phyloP scores from a whole-genome alignment of 1,140 invertebrate species.

The Steinernema feltiae region DNA sequence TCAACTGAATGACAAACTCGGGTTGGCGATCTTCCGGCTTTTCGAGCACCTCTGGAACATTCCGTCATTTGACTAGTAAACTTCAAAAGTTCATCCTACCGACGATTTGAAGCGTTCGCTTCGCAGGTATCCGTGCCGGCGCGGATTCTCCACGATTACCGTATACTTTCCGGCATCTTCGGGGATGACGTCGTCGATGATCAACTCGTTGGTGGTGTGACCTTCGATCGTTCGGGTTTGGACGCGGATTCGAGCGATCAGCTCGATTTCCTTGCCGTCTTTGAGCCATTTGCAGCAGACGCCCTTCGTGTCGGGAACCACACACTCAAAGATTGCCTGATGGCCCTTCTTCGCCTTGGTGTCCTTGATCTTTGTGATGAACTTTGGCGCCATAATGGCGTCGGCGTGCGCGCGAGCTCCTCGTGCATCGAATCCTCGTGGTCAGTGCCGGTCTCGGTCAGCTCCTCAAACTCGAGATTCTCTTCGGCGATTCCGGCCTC shows the following conservation, averaged over 20 bases:
- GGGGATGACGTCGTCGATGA: constrained; percentile 88
- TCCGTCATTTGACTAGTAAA: too few relatives aligned
- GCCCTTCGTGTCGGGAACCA: constrained; percentile 62
- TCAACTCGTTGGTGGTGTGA: constrained; percentile 71
- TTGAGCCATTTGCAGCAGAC: constrained; percentile 66
- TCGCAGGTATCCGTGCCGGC: constrained; percentile 81
- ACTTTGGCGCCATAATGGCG: constrained; percentile 57
- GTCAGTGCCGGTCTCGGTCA: constrained; percentile 28
- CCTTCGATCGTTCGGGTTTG: constrained; percentile 51
- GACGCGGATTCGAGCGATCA: constrained; percentile 64
- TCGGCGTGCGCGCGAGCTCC: constrained; percentile 49
- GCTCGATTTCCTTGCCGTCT: constrained; percentile 68
- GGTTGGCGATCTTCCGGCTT: constrained; percentile 64
- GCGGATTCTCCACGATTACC: constrained; percentile 86
- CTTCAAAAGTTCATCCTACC: too few relatives aligned
- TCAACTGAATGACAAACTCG: constrained; percentile 75
- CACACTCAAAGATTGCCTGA: constrained; percentile 57
- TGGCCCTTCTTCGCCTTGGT: constrained; percentile 49
- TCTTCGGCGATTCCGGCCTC: constrained; percentile 46
- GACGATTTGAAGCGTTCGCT: constrained; percentile 79
- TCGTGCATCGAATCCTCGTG: constrained; percentile 39
- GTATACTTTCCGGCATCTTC: constrained; percentile 94
- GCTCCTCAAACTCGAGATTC: constrained; percentile 31
- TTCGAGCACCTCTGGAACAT: constrained; percentile 51
- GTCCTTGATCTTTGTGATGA: constrained; percentile 58